Percentiles rank a stretch among this genome's conserved stretches.
phyloP scores from a whole-genome alignment of 2,113 vertebrate genomes.

The Brevimyrus niger region DNA sequence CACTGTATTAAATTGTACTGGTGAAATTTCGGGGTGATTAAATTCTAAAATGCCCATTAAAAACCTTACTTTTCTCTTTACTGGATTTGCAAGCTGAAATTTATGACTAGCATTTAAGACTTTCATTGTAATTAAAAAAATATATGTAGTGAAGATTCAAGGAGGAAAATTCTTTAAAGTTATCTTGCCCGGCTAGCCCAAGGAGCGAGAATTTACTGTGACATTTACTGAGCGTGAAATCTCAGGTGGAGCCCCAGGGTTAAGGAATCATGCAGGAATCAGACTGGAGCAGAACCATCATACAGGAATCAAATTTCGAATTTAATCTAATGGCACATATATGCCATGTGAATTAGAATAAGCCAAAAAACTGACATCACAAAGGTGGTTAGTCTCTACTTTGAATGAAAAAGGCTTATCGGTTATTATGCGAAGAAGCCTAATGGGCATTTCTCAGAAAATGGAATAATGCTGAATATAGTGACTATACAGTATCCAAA shows the following conservation, averaged over 20 bases:
- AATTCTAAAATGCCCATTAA: not conserved
- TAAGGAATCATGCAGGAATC: not conserved
- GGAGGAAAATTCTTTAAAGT: not conserved
- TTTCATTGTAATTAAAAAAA: not conserved
- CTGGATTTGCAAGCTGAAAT: not conserved
- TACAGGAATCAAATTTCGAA: not conserved
- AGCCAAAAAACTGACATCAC: not conserved
- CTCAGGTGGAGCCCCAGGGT: not conserved
- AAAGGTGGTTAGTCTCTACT: not conserved
- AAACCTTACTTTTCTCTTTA: not conserved
- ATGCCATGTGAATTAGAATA: constrained; percentile 7
- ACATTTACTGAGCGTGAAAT: not conserved
- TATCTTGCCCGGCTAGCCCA: not conserved
- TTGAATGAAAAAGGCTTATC: not conserved
- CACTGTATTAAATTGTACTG: not conserved
- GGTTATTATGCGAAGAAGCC: not conserved
- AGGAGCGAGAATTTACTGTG: not conserved
- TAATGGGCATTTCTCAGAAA: not conserved
- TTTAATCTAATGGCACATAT: not conserved
- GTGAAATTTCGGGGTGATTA: not conserved
- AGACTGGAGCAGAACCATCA: not conserved
- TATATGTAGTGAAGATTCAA: not conserved
- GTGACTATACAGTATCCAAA: not conserved
- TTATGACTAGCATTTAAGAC: not conserved
- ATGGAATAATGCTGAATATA: not conserved